Evolutionary conservation across 2,797 vertebrate species (phyloP).

Genomic region (Pangasius djambal): DNA sequence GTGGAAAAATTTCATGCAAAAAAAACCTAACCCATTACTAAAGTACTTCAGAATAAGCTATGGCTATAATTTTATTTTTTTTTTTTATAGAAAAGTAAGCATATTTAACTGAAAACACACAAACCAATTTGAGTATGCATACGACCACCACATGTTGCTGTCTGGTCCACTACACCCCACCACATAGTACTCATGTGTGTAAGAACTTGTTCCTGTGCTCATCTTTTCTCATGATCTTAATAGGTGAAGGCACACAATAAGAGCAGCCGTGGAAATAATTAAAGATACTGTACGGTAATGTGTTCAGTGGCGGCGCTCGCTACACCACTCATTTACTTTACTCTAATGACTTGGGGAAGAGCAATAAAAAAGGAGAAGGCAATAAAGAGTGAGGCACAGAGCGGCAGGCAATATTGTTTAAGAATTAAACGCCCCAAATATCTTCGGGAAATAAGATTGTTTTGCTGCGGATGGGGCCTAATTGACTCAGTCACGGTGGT

Average conservation of each 20-base stretch:
- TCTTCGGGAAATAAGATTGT: constrained; percentile 78
- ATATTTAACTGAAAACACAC: not conserved
- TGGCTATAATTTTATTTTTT: too few relatives aligned
- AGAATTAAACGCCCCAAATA: constrained; percentile 75
- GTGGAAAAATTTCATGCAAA: not conserved
- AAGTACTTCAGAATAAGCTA: not conserved
- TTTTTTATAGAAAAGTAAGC: not conserved
- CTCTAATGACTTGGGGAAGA: constrained; percentile 66
- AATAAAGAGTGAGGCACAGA: constrained; percentile 64
- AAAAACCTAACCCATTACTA: not conserved
- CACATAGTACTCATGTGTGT: not conserved
- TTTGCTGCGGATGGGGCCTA: constrained; percentile 74
- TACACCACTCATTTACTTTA: constrained; percentile 69
- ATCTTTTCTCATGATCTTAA: constrained; percentile 69
- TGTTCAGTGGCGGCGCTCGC: constrained; percentile 66
- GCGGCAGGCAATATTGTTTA: constrained; percentile 71
- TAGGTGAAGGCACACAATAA: constrained; percentile 69
- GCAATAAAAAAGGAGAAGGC: constrained; percentile 63
- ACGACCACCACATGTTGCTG: not conserved
- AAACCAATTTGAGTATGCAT: not conserved
- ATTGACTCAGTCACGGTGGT: constrained; percentile 82
- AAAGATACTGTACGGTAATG: constrained; percentile 63
- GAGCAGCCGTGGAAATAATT: constrained; percentile 73
- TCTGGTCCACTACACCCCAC: not conserved
- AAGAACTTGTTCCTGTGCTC: constrained; percentile 54